Base-by-base conservation (phyloP, 2,888 invertebrate species). In the Platypus cylindrus region DNA sequence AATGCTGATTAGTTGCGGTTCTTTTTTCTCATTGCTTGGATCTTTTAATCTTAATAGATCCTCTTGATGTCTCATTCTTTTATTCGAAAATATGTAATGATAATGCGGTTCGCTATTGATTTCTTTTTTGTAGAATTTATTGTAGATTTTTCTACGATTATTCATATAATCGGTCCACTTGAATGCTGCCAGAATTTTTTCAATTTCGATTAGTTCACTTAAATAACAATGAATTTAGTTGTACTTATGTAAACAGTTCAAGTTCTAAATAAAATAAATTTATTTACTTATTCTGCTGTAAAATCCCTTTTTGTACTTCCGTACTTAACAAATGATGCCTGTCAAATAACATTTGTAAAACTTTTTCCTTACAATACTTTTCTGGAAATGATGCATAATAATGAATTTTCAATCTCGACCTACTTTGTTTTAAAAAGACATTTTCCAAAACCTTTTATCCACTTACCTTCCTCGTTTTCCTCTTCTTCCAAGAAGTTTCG, bases 311-410 rank as follows among this genome's bases (percentile, higher is more conserved):
- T 8, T 20, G 33, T 2, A 34, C 22, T 3, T 45, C 32, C 0
- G 62, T 62, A 17, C 61, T 45, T 8, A 61, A 26, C 17, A 60
- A 44, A 47, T 63, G 62, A 44, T 62, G 63, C 14, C 58, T 45
- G 36, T 61, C 59, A 36, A 59, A 61, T 4, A 62, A 38, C 15
- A 53, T 48, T 35, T 48, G 46, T 17, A 58, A 30, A 14, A 61
- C 54, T 48, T 50, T 52, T 30, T 51, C 39, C 31, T 51, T 47
- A 15, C 48, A 45, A 25, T 38, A 27, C 31, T 33, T 16, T n/a
- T 35, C 28, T 8, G 14, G n/a, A n/a, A n/a, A n/a, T n/a, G n/a
- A n/a, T n/a, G n/a, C n/a, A n/a, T n/a, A n/a, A n/a, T n/a, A n/a
- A n/a, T n/a, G n/a, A n/a, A n/a, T n/a, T n/a, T n/a, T n/a, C n/a